Percentiles rank a stretch among this genome's conserved stretches.
Conservation (phyloP, 2,797 vertebrate species). For the Syngnathus rostellatus region DNA sequence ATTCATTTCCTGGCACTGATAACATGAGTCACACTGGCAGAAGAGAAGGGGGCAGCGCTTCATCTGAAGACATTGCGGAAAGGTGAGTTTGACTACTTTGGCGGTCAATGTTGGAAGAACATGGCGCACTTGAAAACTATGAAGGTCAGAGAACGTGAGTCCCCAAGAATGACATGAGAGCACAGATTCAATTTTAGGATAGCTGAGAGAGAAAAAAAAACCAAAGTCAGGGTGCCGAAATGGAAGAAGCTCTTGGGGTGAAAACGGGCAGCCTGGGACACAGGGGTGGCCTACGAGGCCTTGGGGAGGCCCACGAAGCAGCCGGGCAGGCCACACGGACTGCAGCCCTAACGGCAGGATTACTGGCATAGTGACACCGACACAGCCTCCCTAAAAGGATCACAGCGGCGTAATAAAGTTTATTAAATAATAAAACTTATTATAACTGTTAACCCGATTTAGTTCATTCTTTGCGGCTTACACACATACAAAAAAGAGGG, state of each 20-base stretch:
- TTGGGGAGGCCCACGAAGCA: slow-evolving; percentile 67
- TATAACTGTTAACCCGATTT: slow-evolving; percentile 99
- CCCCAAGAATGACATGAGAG: slow-evolving; percentile 23
- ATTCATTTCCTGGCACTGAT: slow-evolving; percentile 70
- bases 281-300: slow-evolving; percentile 60
- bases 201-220: slow-evolving; percentile 35
- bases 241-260: slow-evolving; percentile 51
- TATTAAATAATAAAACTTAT: slow-evolving; percentile 99
- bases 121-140: neutral
- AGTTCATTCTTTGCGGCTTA: slow-evolving; percentile 99
- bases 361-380: slow-evolving; percentile 91
- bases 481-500: slow-evolving; percentile 86
- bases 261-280: slow-evolving; percentile 46
- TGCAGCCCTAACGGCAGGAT: slow-evolving; percentile 82
- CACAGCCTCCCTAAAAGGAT: slow-evolving; percentile 99
- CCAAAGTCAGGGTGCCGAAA: slow-evolving; percentile 40
- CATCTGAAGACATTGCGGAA: slow-evolving; percentile 45
- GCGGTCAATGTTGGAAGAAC: slow-evolving; percentile 21
- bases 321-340: slow-evolving; percentile 77
- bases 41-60: slow-evolving; percentile 50
- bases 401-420: slow-evolving; percentile 98
- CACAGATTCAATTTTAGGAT: slow-evolving; percentile 40
- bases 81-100: slow-evolving; percentile 47
- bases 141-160: slow-evolving; percentile 8
- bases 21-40: slow-evolving; percentile 53